Evolutionary conservation across 2,888 invertebrate genomes (phyloP).

Genomic region (Nebria salina): DNA sequence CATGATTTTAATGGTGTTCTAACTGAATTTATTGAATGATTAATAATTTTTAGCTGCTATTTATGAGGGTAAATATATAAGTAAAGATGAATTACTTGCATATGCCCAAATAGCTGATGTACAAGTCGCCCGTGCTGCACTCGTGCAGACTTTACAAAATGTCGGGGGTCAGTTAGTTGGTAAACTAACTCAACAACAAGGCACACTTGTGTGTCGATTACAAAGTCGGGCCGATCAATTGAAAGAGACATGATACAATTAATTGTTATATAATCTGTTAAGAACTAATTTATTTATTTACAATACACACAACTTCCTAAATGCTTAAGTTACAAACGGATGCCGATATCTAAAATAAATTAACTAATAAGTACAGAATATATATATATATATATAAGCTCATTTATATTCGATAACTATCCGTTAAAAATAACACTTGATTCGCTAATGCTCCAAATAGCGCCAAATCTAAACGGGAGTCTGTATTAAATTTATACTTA

Average conservation of each 20-base stretch:
- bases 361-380: neutral
- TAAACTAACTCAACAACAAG: constrained; percentile 76
- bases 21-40: constrained; percentile 6
- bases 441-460: neutral
- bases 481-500: neutral
- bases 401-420: neutral
- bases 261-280: constrained; percentile 25
- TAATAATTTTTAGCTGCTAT: constrained; percentile 70
- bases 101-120: constrained; percentile 74
- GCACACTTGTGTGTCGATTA: constrained; percentile 72
- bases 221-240: constrained; percentile 67
- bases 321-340: neutral
- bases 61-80: constrained; percentile 74
- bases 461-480: neutral
- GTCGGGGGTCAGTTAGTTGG: constrained; percentile 72
- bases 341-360: neutral
- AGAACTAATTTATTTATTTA: constrained; percentile 42
- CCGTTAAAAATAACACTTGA: neutral
- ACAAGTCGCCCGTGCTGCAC: constrained; percentile 71
- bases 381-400: neutral
- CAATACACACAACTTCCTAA: constrained; percentile 23
- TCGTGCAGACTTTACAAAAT: constrained; percentile 75
- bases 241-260: constrained; percentile 48
- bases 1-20: constrained; percentile 6
- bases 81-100: constrained; percentile 73